A percentile compares a stretch with the other conserved stretches of the same genome.
Conservation (phyloP, 2,888 invertebrate species). For the Dolomedes plantarius region DNA sequence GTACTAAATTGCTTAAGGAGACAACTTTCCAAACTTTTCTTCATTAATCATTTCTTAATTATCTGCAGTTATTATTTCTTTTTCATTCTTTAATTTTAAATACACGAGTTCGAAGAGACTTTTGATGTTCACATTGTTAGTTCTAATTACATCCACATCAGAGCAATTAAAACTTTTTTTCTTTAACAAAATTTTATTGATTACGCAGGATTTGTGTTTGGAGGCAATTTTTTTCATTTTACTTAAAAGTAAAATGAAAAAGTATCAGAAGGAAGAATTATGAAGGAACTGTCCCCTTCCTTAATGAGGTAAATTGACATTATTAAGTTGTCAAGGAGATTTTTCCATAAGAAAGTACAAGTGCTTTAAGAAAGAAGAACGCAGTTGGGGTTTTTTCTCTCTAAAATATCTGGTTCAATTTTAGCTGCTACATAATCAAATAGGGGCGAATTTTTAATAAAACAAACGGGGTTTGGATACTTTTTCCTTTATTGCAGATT, state of each 20-base stretch:
- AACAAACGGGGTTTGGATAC: too few species aligned
- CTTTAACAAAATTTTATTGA: not conserved
- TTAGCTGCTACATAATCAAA: too few species aligned
- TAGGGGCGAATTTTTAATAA: too few species aligned
- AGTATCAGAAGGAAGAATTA: not conserved
- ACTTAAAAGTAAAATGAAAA: not conserved
- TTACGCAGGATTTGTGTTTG: not conserved
- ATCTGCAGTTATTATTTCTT: not conserved
- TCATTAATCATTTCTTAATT: not conserved
- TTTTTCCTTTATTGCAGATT: too few species aligned
- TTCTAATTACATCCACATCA: not conserved
- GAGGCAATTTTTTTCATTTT: not conserved
- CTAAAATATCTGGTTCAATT: too few species aligned
- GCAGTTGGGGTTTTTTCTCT: too few species aligned
- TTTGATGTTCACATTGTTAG: constrained; percentile 2
- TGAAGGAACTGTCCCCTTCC: not conserved
- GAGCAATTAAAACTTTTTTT: not conserved
- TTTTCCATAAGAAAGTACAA: not conserved
- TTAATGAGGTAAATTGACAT: not conserved
- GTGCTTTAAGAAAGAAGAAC: too few species aligned
- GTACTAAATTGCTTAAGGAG: not conserved
- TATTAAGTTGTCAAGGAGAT: not conserved
- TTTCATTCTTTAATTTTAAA: not conserved
- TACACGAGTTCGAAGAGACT: not conserved
- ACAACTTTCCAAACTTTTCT: not conserved